These are phyloP conservation scores for Tenualosa thibaudeaui DNA, from an alignment of 2,797 vertebrate species.

Conservation along the genomic window DNA sequence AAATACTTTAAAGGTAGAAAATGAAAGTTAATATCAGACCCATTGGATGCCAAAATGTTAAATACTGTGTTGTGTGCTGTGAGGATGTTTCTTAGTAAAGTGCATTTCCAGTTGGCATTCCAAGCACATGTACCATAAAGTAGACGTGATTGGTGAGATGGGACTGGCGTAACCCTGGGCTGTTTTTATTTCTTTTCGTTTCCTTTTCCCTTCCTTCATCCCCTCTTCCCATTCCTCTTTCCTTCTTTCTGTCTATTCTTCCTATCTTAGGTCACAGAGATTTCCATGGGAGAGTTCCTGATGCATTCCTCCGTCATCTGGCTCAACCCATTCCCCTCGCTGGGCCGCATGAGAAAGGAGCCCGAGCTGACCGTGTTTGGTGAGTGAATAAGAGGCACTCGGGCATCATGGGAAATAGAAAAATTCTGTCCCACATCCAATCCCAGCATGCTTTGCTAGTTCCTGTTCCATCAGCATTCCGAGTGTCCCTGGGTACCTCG, in stretches of 20 bases:
- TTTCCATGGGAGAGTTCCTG: slow-evolving; percentile 95
- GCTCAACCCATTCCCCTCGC: slow-evolving; percentile 85
- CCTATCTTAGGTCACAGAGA: slow-evolving; percentile 81
- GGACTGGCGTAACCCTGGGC: not conserved
- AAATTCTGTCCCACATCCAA: not conserved
- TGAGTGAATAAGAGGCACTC: slow-evolving; percentile 66
- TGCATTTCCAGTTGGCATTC: not conserved
- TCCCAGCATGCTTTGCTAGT: slow-evolving; percentile 41
- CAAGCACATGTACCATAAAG: not conserved
- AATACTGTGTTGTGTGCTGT: not conserved
- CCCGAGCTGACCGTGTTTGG: slow-evolving; percentile 89
- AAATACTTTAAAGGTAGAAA: not conserved
- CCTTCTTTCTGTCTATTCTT: not conserved
- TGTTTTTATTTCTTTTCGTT: not conserved
- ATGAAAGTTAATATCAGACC: not conserved
- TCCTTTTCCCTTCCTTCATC: not conserved
- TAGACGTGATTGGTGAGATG: not conserved
- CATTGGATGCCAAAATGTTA: not conserved
- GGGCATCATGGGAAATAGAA: not conserved
- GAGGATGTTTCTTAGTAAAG: not conserved
- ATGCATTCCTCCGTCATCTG: slow-evolving; percentile 84
- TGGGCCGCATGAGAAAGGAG: slow-evolving; percentile 87
- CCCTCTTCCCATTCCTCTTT: not conserved
- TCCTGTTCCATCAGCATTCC: not conserved
- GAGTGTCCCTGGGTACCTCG: not conserved